A percentile compares a stretch with the other conserved stretches of the same genome.
phyloP scores from a whole-genome alignment of 2,113 vertebrate genomes.

The Tympanuchus pallidicinctus region DNA sequence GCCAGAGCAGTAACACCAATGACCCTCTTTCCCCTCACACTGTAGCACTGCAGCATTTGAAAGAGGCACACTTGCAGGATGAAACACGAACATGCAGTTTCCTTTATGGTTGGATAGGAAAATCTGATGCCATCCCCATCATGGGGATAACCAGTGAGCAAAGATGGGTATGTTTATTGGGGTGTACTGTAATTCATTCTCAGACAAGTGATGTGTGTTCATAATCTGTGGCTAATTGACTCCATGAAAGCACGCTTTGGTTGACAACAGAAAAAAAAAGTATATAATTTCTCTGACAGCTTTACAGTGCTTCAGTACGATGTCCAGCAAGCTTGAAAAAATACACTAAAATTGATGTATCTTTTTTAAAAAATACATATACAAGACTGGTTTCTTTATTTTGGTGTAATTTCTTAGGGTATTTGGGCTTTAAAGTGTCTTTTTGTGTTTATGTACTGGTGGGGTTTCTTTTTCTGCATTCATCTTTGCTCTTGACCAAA shows the following conservation, averaged over 20 bases:
- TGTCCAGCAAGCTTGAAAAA: conserved; percentile 50
- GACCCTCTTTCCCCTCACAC: background rate
- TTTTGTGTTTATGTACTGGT: background rate
- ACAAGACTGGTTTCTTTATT: background rate
- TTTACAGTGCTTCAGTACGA: conserved; percentile 36
- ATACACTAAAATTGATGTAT: background rate
- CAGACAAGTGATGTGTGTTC: conserved; percentile 50
- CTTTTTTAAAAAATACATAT: background rate
- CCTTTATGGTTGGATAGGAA: background rate
- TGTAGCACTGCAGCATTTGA: conserved; percentile 1
- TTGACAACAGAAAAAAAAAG: conserved; percentile 27
- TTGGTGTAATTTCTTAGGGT: background rate
- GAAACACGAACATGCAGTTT: background rate
- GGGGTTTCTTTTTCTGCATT: background rate
- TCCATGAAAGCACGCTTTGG: conserved; percentile 55
- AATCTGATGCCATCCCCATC: background rate
- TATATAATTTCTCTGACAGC: conserved; percentile 41
- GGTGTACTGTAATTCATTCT: conserved; percentile 40
- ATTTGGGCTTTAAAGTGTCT: background rate
- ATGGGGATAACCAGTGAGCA: background rate
- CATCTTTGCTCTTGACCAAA: background rate
- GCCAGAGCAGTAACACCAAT: conserved; percentile 29
- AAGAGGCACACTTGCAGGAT: background rate
- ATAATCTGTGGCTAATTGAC: conserved; percentile 55
- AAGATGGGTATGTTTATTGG: conserved; percentile 23